Evolutionary conservation across 2,888 invertebrate species (phyloP), one percentile per base, ranked within the genome.

Genomic region (Abscondita cerata): DNA sequence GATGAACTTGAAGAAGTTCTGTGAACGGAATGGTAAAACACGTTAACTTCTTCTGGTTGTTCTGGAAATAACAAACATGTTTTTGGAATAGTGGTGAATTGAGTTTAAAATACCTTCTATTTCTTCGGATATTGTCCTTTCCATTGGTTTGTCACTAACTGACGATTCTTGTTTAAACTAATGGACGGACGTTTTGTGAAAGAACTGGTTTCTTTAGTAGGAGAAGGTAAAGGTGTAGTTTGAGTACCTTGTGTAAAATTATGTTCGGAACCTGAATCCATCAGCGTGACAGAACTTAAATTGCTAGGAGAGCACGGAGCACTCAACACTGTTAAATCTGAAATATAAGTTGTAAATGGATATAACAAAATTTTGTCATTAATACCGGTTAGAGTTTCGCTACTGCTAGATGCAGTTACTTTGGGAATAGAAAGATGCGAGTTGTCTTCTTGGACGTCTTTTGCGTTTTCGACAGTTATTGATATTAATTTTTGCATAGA

Each of bases 301-400:
- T 89, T 91, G 41, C 91, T 89, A 0, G 91, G 91, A 0, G 91
- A 91, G 1, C 86, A 88, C 18, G 90, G 90, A 0, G 84, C 84
- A 71, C 86, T 86, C 18, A 83, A 67, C 16, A 81, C 79, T 6
- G 81, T 83, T 34, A 77, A 75, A 67, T 82, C 83, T 83, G 62
- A 19, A 68, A 64, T 46, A 40, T 44, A 41, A 46, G 13, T 33
- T 6, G n/a, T 52, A 53, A 13, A 51, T 31, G 25, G 11, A 20
- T 33, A n/a, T 12, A 25, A 47, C 16, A 41, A 41, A 41, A 16
- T 25, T 25, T 25, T 41, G 41, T 13, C 13, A 18, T 47, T 2
- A 13, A 25, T 68, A 87, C 91, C 91, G 80, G 90, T 91, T 15
- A 92, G 79, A 0, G 92, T 92, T 75, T 92, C 92, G 53, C 89